These are phyloP conservation scores for Nannobrachium achirus DNA, from an alignment of 2,113 vertebrate species.

Conservation along the genomic window DNA sequence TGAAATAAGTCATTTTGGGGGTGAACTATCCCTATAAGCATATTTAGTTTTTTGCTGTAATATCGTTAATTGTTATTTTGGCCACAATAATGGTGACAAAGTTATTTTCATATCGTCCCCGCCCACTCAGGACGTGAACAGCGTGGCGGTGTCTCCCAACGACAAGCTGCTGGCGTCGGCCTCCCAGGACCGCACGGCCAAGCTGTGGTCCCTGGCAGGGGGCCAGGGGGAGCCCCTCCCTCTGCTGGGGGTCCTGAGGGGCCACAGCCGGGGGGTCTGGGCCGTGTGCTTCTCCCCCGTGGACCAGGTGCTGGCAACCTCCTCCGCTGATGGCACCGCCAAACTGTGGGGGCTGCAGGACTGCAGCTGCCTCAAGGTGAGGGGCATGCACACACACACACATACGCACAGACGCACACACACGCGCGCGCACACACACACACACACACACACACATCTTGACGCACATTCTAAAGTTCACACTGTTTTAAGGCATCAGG, in stretches of 20 bases:
- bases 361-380: conserved; percentile 95
- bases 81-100: too few species aligned
- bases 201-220: conserved; percentile 86
- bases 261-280: conserved; percentile 93
- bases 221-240: conserved; percentile 59
- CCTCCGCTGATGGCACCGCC: conserved; percentile 90
- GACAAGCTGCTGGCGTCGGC: conserved; percentile 93
- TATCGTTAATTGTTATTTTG: too few species aligned
- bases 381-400: neutral
- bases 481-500: too few species aligned
- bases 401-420: too few species aligned
- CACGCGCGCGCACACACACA: too few species aligned
- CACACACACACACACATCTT: too few species aligned
- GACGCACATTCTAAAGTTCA: too few species aligned
- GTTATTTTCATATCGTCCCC: neutral
- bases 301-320: conserved; percentile 91
- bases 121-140: conserved; percentile 89
- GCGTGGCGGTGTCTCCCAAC: conserved; percentile 90
- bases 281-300: conserved; percentile 92
- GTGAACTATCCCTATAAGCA: too few species aligned
- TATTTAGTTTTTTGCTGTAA: too few species aligned
- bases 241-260: conserved; percentile 87
- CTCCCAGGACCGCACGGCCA: conserved; percentile 93
- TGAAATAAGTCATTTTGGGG: too few species aligned
- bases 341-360: conserved; percentile 93